These are phyloP conservation scores for Theretra japonica DNA, from an alignment of 2,888 invertebrate genomes.

Conservation along the genomic window DNA sequence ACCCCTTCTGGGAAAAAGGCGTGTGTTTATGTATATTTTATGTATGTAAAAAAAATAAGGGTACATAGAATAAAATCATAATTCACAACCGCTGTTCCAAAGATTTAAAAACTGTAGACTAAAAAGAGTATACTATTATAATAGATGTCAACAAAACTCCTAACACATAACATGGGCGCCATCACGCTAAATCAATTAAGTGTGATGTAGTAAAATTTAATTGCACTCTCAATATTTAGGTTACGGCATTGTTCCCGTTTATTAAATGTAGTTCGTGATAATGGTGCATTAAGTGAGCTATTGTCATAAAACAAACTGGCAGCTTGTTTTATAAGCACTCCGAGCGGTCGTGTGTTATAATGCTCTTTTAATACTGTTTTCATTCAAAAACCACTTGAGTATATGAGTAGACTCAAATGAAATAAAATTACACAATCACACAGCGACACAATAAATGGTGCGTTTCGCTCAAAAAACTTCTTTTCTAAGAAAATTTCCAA, in stretches of 20 bases:
- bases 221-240: slow-evolving; percentile 46
- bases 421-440: too few species aligned
- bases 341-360: too few species aligned
- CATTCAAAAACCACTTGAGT: too few species aligned
- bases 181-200: slow-evolving; percentile 39
- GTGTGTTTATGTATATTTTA: too few species aligned
- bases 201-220: slow-evolving; percentile 50
- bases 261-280: slow-evolving; percentile 37
- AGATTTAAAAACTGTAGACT: not conserved
- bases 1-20: too few species aligned
- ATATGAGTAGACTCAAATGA: too few species aligned
- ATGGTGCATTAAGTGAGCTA: slow-evolving; percentile 29
- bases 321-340: not conserved
- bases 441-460: too few species aligned
- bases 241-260: slow-evolving; percentile 46
- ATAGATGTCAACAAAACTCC: not conserved
- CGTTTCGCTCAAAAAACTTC: too few species aligned
- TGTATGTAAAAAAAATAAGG: too few species aligned
- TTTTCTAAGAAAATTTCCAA: too few species aligned
- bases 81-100: not conserved
- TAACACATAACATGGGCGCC: not conserved
- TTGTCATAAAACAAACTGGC: slow-evolving; percentile 20
- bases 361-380: too few species aligned
- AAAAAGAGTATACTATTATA: not conserved
- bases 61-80: not conserved